Conservation (phyloP, 2,113 vertebrate species). For the Paracanthobrama guichenoti region DNA sequence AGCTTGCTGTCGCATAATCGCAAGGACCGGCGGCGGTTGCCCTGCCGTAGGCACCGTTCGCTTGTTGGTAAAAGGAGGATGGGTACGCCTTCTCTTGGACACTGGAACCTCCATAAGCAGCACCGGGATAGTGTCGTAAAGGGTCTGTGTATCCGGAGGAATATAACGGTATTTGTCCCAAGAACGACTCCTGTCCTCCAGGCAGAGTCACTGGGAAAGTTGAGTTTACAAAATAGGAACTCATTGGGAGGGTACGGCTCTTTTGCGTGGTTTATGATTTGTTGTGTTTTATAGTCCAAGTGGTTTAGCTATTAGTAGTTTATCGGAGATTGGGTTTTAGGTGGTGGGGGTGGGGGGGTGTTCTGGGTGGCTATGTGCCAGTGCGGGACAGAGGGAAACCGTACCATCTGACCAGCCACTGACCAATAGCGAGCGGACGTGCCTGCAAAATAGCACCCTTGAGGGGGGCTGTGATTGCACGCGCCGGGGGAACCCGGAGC, state of each 20-base stretch:
- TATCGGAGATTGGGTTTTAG: slow-evolving; percentile 97
- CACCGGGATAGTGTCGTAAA: slow-evolving; percentile 87
- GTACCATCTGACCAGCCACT: slow-evolving; percentile 93
- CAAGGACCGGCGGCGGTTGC: slow-evolving; percentile 76
- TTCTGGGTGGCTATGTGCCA: slow-evolving; percentile 88
- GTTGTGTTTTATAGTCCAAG: slow-evolving; percentile 99
- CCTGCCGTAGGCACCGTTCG: slow-evolving; percentile 83
- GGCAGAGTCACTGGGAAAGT: slow-evolving; percentile 96
- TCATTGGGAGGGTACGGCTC: slow-evolving; percentile 89
- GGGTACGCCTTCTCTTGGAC: slow-evolving; percentile 86
- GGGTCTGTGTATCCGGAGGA: slow-evolving; percentile 94
- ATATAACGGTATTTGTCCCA: slow-evolving; percentile 96
- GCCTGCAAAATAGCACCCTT: slow-evolving; percentile 88
- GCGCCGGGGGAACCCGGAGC: slow-evolving; percentile 81
- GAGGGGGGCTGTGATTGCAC: slow-evolving; percentile 77
- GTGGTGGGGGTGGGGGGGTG: slow-evolving; percentile 79
- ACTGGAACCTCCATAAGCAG: slow-evolving; percentile 78
- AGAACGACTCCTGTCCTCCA: slow-evolving; percentile 90
- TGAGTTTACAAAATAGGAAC: slow-evolving; percentile 99
- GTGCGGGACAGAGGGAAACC: slow-evolving; percentile 91
- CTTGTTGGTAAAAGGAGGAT: slow-evolving; percentile 87
- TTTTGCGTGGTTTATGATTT: slow-evolving; percentile 95
- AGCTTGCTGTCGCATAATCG: slow-evolving; percentile 85
- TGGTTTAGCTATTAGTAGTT: slow-evolving; percentile 97
- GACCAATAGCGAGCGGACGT: slow-evolving; percentile 91